Evolutionary conservation across 2,797 vertebrate genomes (phyloP).

Genomic region (Crenuchus spilurus): DNA sequence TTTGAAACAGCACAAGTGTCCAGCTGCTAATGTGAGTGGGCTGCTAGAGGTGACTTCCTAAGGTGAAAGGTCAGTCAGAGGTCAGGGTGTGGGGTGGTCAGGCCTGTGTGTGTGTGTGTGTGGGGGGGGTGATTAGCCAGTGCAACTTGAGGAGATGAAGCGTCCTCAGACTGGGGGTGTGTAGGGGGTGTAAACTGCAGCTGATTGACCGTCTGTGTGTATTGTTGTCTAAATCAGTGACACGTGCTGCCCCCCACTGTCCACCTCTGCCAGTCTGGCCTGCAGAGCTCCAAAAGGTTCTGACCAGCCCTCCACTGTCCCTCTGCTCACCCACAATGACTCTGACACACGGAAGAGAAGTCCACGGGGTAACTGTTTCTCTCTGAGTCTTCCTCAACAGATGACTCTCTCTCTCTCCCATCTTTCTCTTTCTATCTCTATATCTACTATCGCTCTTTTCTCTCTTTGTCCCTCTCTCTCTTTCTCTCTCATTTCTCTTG

Average conservation of each 20-base stretch:
- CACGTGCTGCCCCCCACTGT: slow-evolving; percentile 8
- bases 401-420: not conserved
- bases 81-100: slow-evolving; percentile 67
- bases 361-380: not conserved
- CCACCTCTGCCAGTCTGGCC: not conserved
- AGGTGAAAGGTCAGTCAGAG: slow-evolving; percentile 35
- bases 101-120: slow-evolving; percentile 77
- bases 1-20: not conserved
- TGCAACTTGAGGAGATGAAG: slow-evolving; percentile 9
- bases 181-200: slow-evolving; percentile 29
- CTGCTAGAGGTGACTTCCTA: slow-evolving; percentile 24
- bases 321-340: not conserved
- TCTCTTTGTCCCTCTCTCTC: slow-evolving; percentile 1
- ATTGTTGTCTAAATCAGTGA: slow-evolving; percentile 38
- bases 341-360: not conserved
- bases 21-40: slow-evolving; percentile 7
- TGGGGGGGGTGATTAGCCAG: slow-evolving; percentile 76
- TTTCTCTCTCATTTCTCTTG: not conserved
- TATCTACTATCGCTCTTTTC: slow-evolving; percentile 2
- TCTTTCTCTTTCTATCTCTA: not conserved
- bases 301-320: not conserved
- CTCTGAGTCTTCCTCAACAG: too few species aligned
- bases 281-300: not conserved
- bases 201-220: slow-evolving; percentile 28
- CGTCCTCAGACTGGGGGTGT: not conserved